These are phyloP conservation scores for Axis porcinus DNA, from an alignment of 2,113 vertebrate species.

Conservation along the genomic window DNA sequence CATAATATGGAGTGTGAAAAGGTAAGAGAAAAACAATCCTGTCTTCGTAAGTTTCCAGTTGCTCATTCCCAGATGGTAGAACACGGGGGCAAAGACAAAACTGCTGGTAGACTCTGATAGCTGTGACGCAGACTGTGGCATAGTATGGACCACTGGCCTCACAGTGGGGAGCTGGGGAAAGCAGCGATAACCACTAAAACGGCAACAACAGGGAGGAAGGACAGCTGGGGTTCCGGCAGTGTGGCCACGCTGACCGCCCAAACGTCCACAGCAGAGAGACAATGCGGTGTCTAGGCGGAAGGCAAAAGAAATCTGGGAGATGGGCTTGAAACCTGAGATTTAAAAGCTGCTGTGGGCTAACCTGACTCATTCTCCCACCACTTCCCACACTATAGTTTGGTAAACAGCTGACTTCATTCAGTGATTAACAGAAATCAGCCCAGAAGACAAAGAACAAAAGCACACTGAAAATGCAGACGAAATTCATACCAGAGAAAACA, in stretches of 20 bases:
- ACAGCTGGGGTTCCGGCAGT: not conserved
- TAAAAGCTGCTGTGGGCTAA: conserved; percentile 16
- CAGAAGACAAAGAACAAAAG: not conserved
- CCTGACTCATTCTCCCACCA: conserved; percentile 21
- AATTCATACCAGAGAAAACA: not conserved
- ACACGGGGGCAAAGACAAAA: not conserved
- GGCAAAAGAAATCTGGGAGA: conserved; percentile 2
- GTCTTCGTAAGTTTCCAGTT: not conserved
- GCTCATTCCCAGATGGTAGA: not conserved
- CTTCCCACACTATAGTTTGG: not conserved
- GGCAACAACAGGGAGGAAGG: not conserved
- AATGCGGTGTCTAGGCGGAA: not conserved
- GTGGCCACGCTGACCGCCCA: not conserved
- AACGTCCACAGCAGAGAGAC: not conserved
- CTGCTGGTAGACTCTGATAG: not conserved
- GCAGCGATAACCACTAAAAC: not conserved
- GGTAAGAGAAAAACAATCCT: not conserved
- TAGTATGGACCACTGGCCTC: not conserved
- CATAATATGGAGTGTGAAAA: not conserved
- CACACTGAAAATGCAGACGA: not conserved
- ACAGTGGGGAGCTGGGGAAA: not conserved
- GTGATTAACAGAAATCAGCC: conserved; percentile 30
- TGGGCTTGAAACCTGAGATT: conserved; percentile 22
- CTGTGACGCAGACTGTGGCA: not conserved
- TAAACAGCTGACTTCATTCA: conserved; percentile 28